Base-by-base conservation (phyloP, 1,140 invertebrate genomes). In the Drosophila simulans region DNA sequence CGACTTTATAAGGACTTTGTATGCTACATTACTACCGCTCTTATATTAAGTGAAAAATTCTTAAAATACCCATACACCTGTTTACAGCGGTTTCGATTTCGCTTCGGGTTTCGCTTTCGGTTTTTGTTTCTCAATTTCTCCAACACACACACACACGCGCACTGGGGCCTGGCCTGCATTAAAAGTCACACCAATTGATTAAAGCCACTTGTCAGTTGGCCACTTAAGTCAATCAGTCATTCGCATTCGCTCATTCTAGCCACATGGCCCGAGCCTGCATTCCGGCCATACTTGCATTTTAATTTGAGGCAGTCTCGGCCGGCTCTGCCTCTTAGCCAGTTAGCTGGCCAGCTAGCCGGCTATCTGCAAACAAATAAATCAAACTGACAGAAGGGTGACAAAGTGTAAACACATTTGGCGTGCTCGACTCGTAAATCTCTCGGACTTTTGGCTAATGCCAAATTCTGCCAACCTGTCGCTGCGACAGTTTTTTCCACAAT, bases 381-480 rank as follows among this genome's bases (percentile, higher is more conserved):
- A 90, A 88, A 75, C 83, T 91, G 88, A 91, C 89, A 91, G 89
- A 91, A 91, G 89, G 89, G 89, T 91, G 89, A 91, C 89, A 91
- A 91, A 91, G 89, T 91, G 89, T 91, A 91, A 91, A 91, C 89
- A 91, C 89, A 91, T 89, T 89, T 89, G 85, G 84, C 84, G 77
- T 71, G 80, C 84, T 80, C 80, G 80, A 66, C 76, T 89, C 84
- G 84, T 89, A 89, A 89, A 89, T 89, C 84, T 89, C 76, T 60
- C 25, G 80, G 84, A 89, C 77, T 84, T 88, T 88, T 88, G 70
- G 83, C 83, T 78, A 82, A 79, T 73, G 60, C 66, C 79, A 83
- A 68, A 76, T 64, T 53, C 72, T 74, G 68, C 63, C 64, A 71
- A 88, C 68, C 68, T 79, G 76, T 77, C 78, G 80, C 62, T 31